phyloP scores from a whole-genome alignment of 2,797 vertebrate species.

The Sebastes steindachneri region DNA sequence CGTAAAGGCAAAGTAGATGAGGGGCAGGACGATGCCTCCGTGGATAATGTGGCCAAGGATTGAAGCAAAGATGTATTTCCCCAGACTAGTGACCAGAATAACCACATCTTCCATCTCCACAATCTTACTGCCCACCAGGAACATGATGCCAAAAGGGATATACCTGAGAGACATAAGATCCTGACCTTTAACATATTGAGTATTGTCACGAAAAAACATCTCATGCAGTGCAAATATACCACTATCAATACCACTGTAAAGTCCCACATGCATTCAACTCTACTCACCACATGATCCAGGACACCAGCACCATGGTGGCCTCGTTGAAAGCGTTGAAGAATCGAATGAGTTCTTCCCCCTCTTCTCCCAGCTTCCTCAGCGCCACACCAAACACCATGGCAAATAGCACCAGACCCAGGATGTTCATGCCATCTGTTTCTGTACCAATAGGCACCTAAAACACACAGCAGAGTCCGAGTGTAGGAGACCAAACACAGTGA shows the following conservation, averaged over 20 bases:
- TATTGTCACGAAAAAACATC: not conserved
- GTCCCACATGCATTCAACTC: not conserved
- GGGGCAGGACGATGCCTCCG: conserved; percentile 92
- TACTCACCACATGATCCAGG: conserved; percentile 99
- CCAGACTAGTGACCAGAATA: conserved; percentile 92
- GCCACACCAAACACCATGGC: conserved; percentile 96
- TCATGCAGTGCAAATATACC: not conserved
- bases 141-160: conserved; percentile 96
- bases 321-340: conserved; percentile 98
- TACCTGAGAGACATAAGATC: conserved; percentile 86
- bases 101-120: conserved; percentile 97
- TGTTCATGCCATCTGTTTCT: conserved; percentile 96
- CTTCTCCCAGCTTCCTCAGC: conserved; percentile 90
- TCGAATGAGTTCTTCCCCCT: conserved; percentile 96
- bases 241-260: not conserved
- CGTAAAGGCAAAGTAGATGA: conserved; percentile 94
- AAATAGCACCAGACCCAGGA: conserved; percentile 95
- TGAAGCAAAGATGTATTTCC: conserved; percentile 97
- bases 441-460: conserved; percentile 89
- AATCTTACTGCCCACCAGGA: conserved; percentile 98
- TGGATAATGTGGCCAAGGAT: conserved; percentile 96
- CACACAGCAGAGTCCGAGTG: conserved; percentile 10
- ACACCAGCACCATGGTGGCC: conserved; percentile 97
- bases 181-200: not conserved
- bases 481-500: not conserved